These are phyloP conservation scores for Pachydiplax longipennis DNA, from an alignment of 2,888 invertebrate genomes.

Conservation along the genomic window DNA sequence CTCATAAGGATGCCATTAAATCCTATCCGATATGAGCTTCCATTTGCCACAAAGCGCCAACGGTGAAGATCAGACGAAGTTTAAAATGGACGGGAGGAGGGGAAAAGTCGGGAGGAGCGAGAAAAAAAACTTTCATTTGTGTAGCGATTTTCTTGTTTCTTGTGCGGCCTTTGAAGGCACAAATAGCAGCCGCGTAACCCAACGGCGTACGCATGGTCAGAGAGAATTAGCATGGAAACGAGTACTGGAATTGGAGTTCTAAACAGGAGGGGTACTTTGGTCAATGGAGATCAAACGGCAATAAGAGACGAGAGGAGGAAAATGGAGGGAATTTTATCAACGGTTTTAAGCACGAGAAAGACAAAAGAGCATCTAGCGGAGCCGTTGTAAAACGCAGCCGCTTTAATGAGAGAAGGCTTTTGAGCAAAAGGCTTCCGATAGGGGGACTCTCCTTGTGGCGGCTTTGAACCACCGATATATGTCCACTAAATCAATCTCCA, in stretches of 20 bases:
- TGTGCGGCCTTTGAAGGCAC: neutral
- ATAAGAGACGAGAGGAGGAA: neutral
- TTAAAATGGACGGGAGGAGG: neutral
- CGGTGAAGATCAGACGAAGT: neutral
- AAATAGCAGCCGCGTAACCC: neutral
- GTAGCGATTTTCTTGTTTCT: neutral
- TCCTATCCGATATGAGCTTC: constrained; percentile 12
- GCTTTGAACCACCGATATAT: neutral
- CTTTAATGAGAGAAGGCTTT: constrained; percentile 1
- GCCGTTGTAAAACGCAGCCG: neutral
- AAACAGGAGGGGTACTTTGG: constrained; percentile 1
- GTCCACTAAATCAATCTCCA: neutral
- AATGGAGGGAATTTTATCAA: neutral
- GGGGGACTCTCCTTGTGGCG: neutral
- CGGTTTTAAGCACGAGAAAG: constrained; percentile 1
- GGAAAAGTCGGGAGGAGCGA: neutral
- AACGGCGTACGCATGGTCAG: neutral
- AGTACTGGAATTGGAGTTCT: neutral
- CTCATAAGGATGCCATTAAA: constrained; percentile 12
- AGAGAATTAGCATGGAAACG: neutral
- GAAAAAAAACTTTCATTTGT: neutral
- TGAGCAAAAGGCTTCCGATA: neutral
- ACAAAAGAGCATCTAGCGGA: neutral
- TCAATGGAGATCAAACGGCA: constrained; percentile 1
- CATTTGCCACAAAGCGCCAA: neutral